Percentiles rank a stretch among this genome's conserved stretches.
These are phyloP conservation scores for Hemibates koningsi DNA, from an alignment of 2,113 vertebrate species.

Conservation along the genomic window DNA sequence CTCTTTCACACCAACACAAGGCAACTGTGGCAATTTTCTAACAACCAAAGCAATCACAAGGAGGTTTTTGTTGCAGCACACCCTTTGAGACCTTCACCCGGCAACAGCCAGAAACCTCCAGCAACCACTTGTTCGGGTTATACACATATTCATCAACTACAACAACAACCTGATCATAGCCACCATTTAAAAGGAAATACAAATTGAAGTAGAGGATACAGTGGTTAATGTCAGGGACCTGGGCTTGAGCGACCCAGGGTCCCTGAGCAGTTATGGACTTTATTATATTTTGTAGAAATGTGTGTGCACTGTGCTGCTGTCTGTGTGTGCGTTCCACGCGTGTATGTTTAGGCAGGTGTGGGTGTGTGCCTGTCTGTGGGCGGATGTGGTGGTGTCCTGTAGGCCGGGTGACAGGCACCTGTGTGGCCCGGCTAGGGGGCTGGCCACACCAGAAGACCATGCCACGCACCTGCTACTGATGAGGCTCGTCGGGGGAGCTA, in stretches of 20 bases:
- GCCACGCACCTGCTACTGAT: background rate
- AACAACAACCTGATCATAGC: background rate
- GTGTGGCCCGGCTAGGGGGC: background rate
- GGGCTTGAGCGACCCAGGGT: background rate
- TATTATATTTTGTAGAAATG: background rate
- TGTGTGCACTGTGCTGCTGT: background rate
- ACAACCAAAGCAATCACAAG: background rate
- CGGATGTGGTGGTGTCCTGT: background rate
- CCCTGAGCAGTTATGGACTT: background rate
- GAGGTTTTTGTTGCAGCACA: background rate
- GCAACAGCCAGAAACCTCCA: background rate
- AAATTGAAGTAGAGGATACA: background rate
- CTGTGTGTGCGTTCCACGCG: rapidly evolving
- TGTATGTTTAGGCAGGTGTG: background rate
- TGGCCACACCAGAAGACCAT: background rate
- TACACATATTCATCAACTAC: rapidly evolving
- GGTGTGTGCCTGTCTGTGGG: background rate
- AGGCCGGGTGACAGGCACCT: background rate
- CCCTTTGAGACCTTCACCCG: background rate
- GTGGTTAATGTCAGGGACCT: background rate
- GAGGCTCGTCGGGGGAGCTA: background rate
- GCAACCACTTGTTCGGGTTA: background rate
- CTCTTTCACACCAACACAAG: background rate
- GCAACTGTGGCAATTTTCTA: background rate
- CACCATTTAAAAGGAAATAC: background rate